Base-by-base conservation (phyloP, 2,888 invertebrate genomes). In the Dynastes tityus region DNA sequence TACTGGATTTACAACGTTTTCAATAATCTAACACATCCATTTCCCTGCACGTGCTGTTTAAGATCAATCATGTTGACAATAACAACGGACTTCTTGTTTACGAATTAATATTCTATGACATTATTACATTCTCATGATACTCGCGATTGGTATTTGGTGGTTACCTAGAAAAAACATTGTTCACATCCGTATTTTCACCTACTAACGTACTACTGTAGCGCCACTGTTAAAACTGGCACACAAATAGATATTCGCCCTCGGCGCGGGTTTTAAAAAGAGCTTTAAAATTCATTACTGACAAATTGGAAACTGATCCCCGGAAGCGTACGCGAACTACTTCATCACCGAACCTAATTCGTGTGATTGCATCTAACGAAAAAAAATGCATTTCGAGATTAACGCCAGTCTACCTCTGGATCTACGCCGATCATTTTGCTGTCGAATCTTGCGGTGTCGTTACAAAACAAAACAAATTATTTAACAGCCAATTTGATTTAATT, bases 341-440 rank as follows among this genome's bases (percentile, higher is more conserved):
- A 71, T 71, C 71, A 53, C 40, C 37, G 37, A 71, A 71, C 53
- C 37, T 71, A 71, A 71, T 71, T 55, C 71, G n/a, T 32, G 55
- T 55, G 55, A 55, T 71, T 70, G 53, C 53, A 45, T 70, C 53
- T 16, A 29, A 32, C 53, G 51, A 70, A 29, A 70, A 68, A 70
- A 70, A 3, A 13, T 45, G 70, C 70, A 70, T 51, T 70, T 51
- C 29, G 29, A 70, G 70, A 53, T 70, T 70, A 53, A 65, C 65
- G 29, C 40, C 5, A 40, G 51, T 27, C 40, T 53, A n/a, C 32
- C 45, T 51, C 70, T 70, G 70, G 70, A 70, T 70, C 51, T 70
- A 29, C 32, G 53, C 51, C 27, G 53, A 53, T 70, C 29, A 70
- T 29, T 70, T 53, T 53, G 2, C 29, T 32, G 29, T n/a, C 32